These are phyloP conservation scores for Odontocolon sp. DNA, from an alignment of 2,888 invertebrate genomes.

Conservation along the genomic window DNA sequence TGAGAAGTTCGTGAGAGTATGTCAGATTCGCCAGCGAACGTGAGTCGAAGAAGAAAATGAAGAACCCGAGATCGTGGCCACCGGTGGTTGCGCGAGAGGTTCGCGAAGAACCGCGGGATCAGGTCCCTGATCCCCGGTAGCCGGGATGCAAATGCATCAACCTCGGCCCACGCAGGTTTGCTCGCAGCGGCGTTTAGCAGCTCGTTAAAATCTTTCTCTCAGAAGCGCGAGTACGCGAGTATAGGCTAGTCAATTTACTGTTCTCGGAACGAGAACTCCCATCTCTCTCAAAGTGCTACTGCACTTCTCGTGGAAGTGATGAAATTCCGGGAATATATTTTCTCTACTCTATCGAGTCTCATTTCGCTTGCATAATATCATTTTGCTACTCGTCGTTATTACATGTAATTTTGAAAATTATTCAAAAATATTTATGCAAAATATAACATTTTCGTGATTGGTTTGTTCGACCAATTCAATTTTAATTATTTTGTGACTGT, in stretches of 20 bases:
- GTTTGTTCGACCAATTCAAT: not conserved
- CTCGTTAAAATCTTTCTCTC: slow-evolving; percentile 62
- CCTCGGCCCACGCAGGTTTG: slow-evolving; percentile 60
- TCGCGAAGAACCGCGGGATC: slow-evolving; percentile 41
- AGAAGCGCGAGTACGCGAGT: slow-evolving; percentile 52
- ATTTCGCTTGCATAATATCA: slow-evolving; percentile 1
- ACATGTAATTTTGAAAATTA: not conserved
- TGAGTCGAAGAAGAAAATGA: not conserved
- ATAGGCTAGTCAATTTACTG: slow-evolving; percentile 60
- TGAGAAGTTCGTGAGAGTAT: slow-evolving; percentile 40
- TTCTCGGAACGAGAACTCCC: slow-evolving; percentile 53
- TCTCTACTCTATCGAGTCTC: slow-evolving; percentile 18
- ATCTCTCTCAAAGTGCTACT: slow-evolving; percentile 43
- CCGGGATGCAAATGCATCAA: slow-evolving; percentile 59
- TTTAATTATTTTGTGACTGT: slow-evolving; percentile 9
- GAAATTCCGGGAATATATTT: slow-evolving; percentile 42
- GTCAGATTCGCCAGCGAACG: slow-evolving; percentile 3
- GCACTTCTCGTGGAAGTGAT: slow-evolving; percentile 44
- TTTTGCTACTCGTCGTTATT: not conserved
- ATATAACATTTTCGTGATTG: too few relatives aligned
- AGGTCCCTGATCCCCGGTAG: slow-evolving; percentile 56
- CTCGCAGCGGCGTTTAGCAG: slow-evolving; percentile 61
- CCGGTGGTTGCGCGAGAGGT: slow-evolving; percentile 10
- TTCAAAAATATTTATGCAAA: too few relatives aligned
- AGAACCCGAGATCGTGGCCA: slow-evolving; percentile 22